Evolutionary conservation across 2,888 invertebrate species (phyloP).

Genomic region (Neoaliturus tenellus): DNA sequence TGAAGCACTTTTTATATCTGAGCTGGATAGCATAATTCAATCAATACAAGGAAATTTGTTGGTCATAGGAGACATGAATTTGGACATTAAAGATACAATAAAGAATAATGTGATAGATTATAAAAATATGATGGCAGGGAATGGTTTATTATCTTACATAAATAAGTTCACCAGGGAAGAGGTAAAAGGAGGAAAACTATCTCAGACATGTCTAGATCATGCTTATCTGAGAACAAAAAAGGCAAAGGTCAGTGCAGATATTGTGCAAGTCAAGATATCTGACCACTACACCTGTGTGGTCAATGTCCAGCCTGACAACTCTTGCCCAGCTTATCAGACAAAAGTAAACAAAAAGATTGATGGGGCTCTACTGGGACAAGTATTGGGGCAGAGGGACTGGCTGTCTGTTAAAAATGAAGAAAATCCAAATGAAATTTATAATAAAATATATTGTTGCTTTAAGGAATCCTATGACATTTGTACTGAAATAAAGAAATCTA

Average conservation of each 20-base stretch:
- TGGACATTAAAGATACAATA: not conserved
- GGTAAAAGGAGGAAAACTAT: not conserved
- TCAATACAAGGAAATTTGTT: not conserved
- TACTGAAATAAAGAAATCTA: not conserved
- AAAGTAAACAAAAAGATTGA: not conserved
- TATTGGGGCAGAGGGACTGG: not conserved
- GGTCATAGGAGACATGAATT: not conserved
- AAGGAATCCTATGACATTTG: not conserved
- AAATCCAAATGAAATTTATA: not conserved
- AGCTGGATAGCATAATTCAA: not conserved
- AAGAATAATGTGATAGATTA: not conserved
- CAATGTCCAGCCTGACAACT: not conserved
- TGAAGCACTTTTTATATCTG: not conserved
- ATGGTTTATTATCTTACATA: not conserved
- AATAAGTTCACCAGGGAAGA: not conserved
- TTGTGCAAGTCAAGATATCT: not conserved
- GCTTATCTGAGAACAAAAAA: not conserved
- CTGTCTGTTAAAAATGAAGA: not conserved
- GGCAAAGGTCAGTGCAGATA: not conserved
- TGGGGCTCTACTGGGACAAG: not conserved
- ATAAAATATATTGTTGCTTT: not conserved
- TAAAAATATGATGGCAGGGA: not conserved
- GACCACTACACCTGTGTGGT: constrained; percentile 1
- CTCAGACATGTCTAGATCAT: not conserved
- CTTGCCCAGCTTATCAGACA: not conserved